A percentile compares a stretch with the other conserved stretches of the same genome.
These are phyloP conservation scores for Pycnonotus jocosus DNA, from an alignment of 2,113 vertebrate species.

Conservation along the genomic window DNA sequence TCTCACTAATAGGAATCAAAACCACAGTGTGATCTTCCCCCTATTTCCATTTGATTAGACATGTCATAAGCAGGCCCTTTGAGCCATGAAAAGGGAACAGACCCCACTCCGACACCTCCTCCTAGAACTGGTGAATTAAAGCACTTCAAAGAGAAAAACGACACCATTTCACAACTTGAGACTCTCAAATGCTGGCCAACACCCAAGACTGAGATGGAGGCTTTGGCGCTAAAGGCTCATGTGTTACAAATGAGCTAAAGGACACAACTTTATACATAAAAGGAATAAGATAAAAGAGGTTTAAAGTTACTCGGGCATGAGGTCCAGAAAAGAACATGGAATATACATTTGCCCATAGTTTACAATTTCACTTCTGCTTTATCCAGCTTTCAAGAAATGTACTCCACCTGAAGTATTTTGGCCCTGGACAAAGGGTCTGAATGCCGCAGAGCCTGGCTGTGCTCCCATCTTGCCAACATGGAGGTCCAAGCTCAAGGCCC, in stretches of 20 bases:
- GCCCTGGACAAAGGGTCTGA: neutral
- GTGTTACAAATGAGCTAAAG: neutral
- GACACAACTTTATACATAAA: neutral
- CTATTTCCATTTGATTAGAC: slow-evolving; percentile 32
- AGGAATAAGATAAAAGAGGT: neutral
- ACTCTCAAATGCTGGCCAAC: neutral
- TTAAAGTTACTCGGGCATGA: neutral
- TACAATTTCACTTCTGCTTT: neutral
- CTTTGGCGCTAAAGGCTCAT: neutral
- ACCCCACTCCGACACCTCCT: neutral
- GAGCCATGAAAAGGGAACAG: neutral
- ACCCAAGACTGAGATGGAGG: neutral
- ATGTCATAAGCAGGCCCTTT: neutral
- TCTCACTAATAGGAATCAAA: slow-evolving; percentile 21
- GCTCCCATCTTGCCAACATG: neutral
- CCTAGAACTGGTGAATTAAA: neutral
- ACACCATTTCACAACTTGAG: neutral
- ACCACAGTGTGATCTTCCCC: neutral
- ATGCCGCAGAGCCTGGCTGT: fast-evolving
- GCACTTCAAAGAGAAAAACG: neutral
- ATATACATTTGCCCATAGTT: neutral
- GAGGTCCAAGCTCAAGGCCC: neutral
- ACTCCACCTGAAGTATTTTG: neutral
- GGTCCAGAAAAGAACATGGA: neutral
- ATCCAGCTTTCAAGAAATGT: neutral